Conservation (phyloP, 2,113 vertebrate species). For the Brachypteracias leptosomus region DNA sequence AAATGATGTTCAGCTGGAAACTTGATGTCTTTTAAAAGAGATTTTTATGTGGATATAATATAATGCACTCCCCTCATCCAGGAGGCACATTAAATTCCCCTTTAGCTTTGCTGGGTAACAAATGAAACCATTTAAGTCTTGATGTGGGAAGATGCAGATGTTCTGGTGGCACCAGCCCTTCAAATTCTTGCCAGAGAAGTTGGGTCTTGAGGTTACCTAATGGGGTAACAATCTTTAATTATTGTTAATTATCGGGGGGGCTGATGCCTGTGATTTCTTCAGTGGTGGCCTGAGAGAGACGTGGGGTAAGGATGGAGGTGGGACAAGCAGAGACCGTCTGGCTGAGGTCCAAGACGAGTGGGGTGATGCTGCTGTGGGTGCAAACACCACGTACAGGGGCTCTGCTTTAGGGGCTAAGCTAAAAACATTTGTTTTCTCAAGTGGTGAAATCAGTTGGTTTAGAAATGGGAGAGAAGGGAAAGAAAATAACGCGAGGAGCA, state of each 20-base stretch:
- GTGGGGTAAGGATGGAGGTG: neutral
- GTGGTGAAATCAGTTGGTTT: neutral
- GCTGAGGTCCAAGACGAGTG: accelerated
- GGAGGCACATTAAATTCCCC: accelerated
- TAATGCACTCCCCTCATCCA: neutral
- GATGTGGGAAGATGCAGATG: neutral
- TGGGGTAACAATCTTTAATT: accelerated
- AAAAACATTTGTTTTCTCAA: neutral
- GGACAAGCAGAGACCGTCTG: accelerated
- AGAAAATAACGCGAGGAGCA: neutral
- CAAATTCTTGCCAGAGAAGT: neutral
- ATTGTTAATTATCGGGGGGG: neutral
- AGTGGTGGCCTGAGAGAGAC: too few relatives aligned
- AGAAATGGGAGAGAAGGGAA: neutral
- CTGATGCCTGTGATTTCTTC: too few relatives aligned
- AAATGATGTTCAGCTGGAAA: neutral
- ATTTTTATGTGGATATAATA: neutral
- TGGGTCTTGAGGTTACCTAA: neutral
- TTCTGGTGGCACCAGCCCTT: accelerated
- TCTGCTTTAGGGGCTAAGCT: accelerated
- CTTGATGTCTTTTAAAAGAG: neutral
- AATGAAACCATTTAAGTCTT: neutral
- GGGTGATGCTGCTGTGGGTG: accelerated
- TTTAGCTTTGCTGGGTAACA: neutral
- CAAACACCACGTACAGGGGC: accelerated